These are phyloP conservation scores for Oncorhynchus tshawytscha DNA, from an alignment of 2,113 vertebrate genomes.

Conservation along the genomic window DNA sequence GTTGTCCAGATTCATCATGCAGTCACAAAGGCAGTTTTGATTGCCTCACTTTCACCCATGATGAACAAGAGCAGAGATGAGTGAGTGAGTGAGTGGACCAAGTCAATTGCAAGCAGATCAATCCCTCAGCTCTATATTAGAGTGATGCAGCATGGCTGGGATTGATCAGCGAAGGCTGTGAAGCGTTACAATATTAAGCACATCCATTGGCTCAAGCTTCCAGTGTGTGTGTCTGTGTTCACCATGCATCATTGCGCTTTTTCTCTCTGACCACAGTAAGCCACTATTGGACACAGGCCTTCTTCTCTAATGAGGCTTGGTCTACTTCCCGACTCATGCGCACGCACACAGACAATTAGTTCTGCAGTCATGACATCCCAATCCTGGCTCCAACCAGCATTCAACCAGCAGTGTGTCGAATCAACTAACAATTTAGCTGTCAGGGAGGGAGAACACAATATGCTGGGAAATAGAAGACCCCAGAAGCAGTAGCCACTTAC, in stretches of 20 bases:
- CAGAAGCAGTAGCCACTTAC: conserved; percentile 67
- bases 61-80: background rate
- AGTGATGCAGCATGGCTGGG: background rate
- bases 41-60: background rate
- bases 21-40: conserved; percentile 26
- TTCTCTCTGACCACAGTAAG: background rate
- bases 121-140: conserved; percentile 1
- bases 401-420: too few relatives aligned
- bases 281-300: background rate
- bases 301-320: background rate
- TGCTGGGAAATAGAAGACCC: background rate
- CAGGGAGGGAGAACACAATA: background rate
- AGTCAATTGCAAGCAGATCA: background rate
- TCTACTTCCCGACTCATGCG: background rate
- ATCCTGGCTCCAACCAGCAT: too few relatives aligned
- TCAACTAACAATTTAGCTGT: background rate
- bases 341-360: background rate
- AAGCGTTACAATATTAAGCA: conserved; percentile 28
- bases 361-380: too few relatives aligned
- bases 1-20: conserved; percentile 29
- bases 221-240: background rate
- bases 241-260: background rate
- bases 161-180: conserved; percentile 7
- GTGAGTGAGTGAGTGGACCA: too few relatives aligned
- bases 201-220: conserved; percentile 11